Percentiles rank a stretch among this genome's conserved stretches.
Evolutionary conservation across 2,797 vertebrate genomes (phyloP).

Genomic region (Australoheros facetus): DNA sequence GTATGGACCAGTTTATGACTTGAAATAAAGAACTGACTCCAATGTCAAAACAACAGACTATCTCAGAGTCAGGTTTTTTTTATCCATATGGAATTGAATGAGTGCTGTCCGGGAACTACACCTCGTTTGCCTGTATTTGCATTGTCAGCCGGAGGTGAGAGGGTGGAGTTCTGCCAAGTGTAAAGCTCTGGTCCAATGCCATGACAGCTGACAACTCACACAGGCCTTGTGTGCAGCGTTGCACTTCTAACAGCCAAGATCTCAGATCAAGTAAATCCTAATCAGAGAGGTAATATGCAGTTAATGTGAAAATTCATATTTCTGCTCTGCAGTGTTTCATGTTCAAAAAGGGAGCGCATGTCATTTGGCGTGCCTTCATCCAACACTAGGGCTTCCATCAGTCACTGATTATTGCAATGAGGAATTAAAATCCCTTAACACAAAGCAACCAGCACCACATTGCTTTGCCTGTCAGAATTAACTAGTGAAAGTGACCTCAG

Average conservation of each 20-base stretch:
- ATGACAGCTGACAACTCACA: slow-evolving; percentile 76
- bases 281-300: slow-evolving; percentile 71
- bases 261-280: slow-evolving; percentile 77
- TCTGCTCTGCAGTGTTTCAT: slow-evolving; percentile 74
- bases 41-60: slow-evolving; percentile 43
- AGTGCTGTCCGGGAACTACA: slow-evolving; percentile 75
- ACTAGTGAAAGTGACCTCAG: slow-evolving; percentile 77
- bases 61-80: slow-evolving; percentile 22
- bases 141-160: slow-evolving; percentile 78
- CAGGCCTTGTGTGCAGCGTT: slow-evolving; percentile 53
- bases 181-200: slow-evolving; percentile 68
- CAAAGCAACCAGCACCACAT: slow-evolving; percentile 73
- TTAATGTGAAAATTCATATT: slow-evolving; percentile 82
- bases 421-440: slow-evolving; percentile 83
- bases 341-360: slow-evolving; percentile 76
- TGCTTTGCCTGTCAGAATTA: slow-evolving; percentile 77
- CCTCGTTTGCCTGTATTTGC: slow-evolving; percentile 80
- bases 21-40: slow-evolving; percentile 38
- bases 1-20: slow-evolving; percentile 30
- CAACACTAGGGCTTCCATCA: slow-evolving; percentile 78
- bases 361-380: slow-evolving; percentile 76
- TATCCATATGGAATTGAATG: slow-evolving; percentile 46
- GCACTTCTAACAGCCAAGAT: slow-evolving; percentile 75
- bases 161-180: slow-evolving; percentile 78
- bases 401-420: slow-evolving; percentile 79